Evolutionary conservation across 2,888 invertebrate genomes (phyloP), one percentile per base, ranked within the genome.

Genomic region (Drosophila cyrtoloma): DNA sequence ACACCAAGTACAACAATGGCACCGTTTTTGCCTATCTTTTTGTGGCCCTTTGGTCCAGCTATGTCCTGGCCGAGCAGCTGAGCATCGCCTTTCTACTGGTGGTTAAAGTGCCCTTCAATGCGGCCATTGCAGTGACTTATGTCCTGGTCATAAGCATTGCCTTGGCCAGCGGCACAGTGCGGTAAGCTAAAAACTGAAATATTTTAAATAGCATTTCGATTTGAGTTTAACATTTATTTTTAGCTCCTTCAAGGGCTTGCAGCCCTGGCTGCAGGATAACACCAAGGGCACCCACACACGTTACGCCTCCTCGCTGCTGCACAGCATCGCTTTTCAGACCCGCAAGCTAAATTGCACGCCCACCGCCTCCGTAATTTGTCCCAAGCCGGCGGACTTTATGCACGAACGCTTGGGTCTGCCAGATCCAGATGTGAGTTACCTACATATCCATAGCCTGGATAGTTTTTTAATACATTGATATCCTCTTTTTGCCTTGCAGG

Each of bases 31-130:
- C 96, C 1, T 95, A 96, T 89, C 96, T 97, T 86, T 94, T 95
- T 7, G 94, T 96, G 6, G 95, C 96, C 0, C 94, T 98, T 16
- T 97, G 98, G 97, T 96, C 97, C 0, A 97, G 97, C 91, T 98
- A 96, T 93, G 95, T 97, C 0, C 96, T 97, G 84, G 96, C 97
- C 0, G 98, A 98, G 91, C 98, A 98, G 91, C 95, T 97, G 79
- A 96, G 97, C 0, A 95, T 98, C 74, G 96, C 97, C 0, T 95
- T 97, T 60, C 94, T 98, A 93, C 95, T 97, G 95, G 95, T 97
- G 26, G 95, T 98, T 0, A 97, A 96, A 92, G 95, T 96, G 81
- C 96, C 96, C 0, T 95, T 97, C 69, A 95, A 96, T 22, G 97
- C 97, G 0, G 96, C 96, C 30, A 95, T 97, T 64, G 95, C 96